Conservation (phyloP, 2,888 invertebrate species). For the Leptopterna dolabrata region DNA sequence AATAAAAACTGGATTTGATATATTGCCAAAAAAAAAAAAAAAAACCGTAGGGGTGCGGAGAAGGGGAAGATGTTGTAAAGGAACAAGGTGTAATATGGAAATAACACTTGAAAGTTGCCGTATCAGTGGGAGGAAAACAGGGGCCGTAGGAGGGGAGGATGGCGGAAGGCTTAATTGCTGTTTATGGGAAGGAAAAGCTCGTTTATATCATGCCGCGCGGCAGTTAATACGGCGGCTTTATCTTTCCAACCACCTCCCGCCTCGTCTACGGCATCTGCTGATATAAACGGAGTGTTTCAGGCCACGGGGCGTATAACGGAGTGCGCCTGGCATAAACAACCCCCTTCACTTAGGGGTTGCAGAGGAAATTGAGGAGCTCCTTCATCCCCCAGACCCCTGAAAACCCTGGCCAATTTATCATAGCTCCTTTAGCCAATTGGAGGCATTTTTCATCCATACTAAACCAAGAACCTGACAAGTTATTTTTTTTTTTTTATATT, state of each 20-base stretch:
- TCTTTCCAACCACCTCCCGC: slow-evolving; percentile 36
- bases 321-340: slow-evolving; percentile 54
- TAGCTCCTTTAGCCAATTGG: slow-evolving; percentile 52
- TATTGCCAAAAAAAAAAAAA: slow-evolving; percentile 6
- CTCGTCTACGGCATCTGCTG: slow-evolving; percentile 47
- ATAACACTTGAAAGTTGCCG: slow-evolving; percentile 48
- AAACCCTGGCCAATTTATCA: slow-evolving; percentile 48
- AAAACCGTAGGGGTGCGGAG: neutral
- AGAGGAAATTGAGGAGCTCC: slow-evolving; percentile 54
- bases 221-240: slow-evolving; percentile 55
- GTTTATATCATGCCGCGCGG: slow-evolving; percentile 55
- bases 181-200: slow-evolving; percentile 56
- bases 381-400: slow-evolving; percentile 45
- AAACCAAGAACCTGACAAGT: slow-evolving; percentile 52
- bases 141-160: neutral
- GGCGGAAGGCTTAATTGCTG: slow-evolving; percentile 53
- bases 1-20: slow-evolving; percentile 20
- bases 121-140: slow-evolving; percentile 8
- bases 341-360: slow-evolving; percentile 30
- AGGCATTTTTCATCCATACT: slow-evolving; percentile 53
- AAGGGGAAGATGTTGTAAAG: slow-evolving; percentile 16
- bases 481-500: slow-evolving; percentile 25
- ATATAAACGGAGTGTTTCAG: slow-evolving; percentile 38
- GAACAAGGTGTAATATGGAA: slow-evolving; percentile 54
- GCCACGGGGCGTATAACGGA: slow-evolving; percentile 39